Evolutionary conservation across 1,140 invertebrate genomes (phyloP).

Genomic region (roundworm (Caenorhabditis elegans)): WBcel235 BX284604.4:326501-327000

Average conservation of each 20-base stretch:
- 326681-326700: background rate
- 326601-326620: no score
- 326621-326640: background rate
- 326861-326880: background rate
- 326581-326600: no score
- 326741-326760: background rate
- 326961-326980: no score
- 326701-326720: no score
- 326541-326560: background rate
- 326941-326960: background rate
- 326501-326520: constrained; percentile 26
- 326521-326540: constrained; percentile 7
- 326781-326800: background rate
- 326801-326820: background rate
- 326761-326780: background rate
- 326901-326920: background rate
- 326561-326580: no score
- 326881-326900: background rate
- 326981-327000: no score
- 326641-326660: background rate
- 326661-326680: background rate
- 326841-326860: background rate
- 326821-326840: background rate
- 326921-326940: no score
- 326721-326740: background rate